A percentile compares a stretch with the other conserved stretches of the same genome.
These are phyloP conservation scores for Brachionus asplanchnoidis DNA, from an alignment of 1,140 invertebrate species.

Conservation along the genomic window DNA sequence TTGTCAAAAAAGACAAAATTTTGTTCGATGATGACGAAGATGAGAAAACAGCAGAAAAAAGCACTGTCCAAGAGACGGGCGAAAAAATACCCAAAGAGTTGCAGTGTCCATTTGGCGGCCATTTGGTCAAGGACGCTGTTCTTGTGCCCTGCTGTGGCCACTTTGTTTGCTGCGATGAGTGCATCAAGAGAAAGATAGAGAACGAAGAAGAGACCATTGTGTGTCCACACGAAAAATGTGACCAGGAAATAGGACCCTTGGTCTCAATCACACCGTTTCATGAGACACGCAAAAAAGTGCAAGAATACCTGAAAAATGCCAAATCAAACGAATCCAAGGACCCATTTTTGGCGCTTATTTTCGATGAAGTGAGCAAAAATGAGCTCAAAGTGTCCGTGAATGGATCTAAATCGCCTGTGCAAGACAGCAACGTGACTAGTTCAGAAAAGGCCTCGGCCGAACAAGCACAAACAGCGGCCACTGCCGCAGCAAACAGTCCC, in stretches of 20 bases:
- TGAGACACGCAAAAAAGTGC: slow-evolving; percentile 9
- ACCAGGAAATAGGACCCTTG: slow-evolving; percentile 28
- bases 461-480: background rate
- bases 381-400: background rate
- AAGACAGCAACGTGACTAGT: slow-evolving; percentile 34
- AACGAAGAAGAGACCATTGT: slow-evolving; percentile 19
- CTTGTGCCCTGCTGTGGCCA: slow-evolving; percentile 35
- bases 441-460: background rate
- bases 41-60: background rate
- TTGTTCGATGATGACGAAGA: slow-evolving; percentile 38
- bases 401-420: background rate
- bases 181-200: slow-evolving; percentile 9
- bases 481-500: background rate
- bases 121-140: slow-evolving; percentile 39
- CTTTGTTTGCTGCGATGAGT: slow-evolving; percentile 38
- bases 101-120: slow-evolving; percentile 23
- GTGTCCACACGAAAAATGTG: slow-evolving; percentile 24
- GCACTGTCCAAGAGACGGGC: background rate
- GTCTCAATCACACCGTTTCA: background rate
- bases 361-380: slow-evolving; percentile 24
- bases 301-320: slow-evolving; percentile 11
- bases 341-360: slow-evolving; percentile 22
- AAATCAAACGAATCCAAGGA: background rate
- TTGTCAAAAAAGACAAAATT: slow-evolving; percentile 37
- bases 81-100: slow-evolving; percentile 13